These are phyloP conservation scores for Podarcis siculus DNA, from an alignment of 2,797 vertebrate genomes.

Conservation along the genomic window DNA sequence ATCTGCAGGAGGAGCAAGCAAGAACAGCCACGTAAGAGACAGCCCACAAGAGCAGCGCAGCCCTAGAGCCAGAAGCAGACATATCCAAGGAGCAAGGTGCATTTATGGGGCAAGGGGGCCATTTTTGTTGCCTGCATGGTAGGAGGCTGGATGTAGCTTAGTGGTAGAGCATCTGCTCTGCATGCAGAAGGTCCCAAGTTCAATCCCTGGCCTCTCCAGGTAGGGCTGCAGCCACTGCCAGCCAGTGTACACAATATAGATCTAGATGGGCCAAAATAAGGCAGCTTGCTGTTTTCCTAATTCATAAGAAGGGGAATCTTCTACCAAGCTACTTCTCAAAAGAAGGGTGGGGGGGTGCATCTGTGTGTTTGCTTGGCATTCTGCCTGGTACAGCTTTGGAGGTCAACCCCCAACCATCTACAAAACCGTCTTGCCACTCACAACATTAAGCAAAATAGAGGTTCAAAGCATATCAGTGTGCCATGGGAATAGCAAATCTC, in stretches of 20 bases:
- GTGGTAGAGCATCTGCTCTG: too few species aligned
- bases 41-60: neutral
- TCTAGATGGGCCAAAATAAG: too few species aligned
- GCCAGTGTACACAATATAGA: too few species aligned
- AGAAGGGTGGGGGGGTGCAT: neutral
- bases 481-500: neutral
- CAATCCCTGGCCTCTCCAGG: too few species aligned
- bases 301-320: too few species aligned
- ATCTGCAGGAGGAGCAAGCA: constrained; percentile 70
- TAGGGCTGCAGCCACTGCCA: too few species aligned
- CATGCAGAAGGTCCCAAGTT: too few species aligned
- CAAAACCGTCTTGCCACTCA: neutral
- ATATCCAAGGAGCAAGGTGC: neutral
- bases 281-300: too few species aligned
- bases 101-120: too few species aligned
- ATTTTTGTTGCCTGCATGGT: neutral
- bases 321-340: neutral
- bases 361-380: neutral
- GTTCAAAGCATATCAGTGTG: neutral
- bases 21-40: fast-evolving
- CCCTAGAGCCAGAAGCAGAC: too few species aligned
- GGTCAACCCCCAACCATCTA: neutral
- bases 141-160: too few species aligned
- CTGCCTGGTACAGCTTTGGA: too few species aligned
- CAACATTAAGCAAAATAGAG: neutral